A percentile compares a stretch with the other conserved stretches of the same genome.
Evolutionary conservation across 2,113 vertebrate genomes (phyloP).

Genomic region (Apteryx mantelli): DNA sequence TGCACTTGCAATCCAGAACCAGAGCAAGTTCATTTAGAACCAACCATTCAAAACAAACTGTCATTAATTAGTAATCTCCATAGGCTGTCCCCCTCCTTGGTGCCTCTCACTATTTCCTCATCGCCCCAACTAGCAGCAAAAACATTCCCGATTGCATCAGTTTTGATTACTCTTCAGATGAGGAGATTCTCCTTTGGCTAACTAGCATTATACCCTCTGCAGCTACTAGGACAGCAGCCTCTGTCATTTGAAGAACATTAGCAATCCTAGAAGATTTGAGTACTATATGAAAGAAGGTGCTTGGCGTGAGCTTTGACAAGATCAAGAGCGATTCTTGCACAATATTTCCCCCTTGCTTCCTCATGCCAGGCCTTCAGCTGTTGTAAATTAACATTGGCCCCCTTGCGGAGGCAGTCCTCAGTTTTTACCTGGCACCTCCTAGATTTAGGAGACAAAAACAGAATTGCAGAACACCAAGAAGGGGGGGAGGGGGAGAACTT

Average conservation of each 20-base stretch:
- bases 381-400: background rate
- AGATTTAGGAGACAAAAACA: background rate
- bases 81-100: background rate
- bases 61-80: slow-evolving; percentile 45
- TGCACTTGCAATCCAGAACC: background rate
- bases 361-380: background rate
- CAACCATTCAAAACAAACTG: background rate
- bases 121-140: slow-evolving; percentile 12
- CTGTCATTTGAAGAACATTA: background rate
- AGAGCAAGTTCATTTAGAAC: background rate
- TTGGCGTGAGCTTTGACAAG: background rate
- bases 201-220: background rate
- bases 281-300: rapidly evolving
- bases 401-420: background rate
- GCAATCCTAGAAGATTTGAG: background rate
- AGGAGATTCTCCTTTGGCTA: slow-evolving; percentile 4
- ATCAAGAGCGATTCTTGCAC: background rate
- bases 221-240: background rate
- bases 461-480: background rate
- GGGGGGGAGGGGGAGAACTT: background rate
- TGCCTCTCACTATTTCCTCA: slow-evolving; percentile 55
- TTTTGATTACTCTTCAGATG: slow-evolving; percentile 37
- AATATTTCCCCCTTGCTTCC: background rate
- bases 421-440: background rate
- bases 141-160: slow-evolving; percentile 44